phyloP scores from a whole-genome alignment of 2,888 invertebrate species.

The Tridacna gigas region DNA sequence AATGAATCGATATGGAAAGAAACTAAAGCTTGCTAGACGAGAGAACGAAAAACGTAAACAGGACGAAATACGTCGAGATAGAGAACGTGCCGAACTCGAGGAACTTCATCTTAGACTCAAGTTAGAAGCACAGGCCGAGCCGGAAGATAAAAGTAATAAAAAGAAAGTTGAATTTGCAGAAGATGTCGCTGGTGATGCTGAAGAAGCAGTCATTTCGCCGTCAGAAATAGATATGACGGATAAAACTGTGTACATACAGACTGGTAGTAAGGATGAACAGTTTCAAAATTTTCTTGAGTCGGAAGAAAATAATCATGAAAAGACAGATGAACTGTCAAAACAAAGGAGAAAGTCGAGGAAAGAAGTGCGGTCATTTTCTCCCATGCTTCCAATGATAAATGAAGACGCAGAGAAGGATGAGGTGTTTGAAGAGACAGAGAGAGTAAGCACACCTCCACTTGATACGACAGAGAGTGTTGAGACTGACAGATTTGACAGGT shows the following conservation, averaged over 20 bases:
- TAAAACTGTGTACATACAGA: slow-evolving; percentile 45
- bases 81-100: slow-evolving; percentile 54
- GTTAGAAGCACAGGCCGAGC: slow-evolving; percentile 57
- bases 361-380: slow-evolving; percentile 37
- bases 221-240: slow-evolving; percentile 47
- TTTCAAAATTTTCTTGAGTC: not conserved
- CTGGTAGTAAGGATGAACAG: slow-evolving; percentile 22
- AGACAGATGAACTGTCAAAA: slow-evolving; percentile 5
- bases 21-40: slow-evolving; percentile 62
- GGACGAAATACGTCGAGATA: slow-evolving; percentile 51
- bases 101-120: slow-evolving; percentile 59
- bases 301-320: not conserved
- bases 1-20: slow-evolving; percentile 65
- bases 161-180: not conserved
- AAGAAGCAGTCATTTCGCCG: slow-evolving; percentile 30
- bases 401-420: slow-evolving; percentile 61
- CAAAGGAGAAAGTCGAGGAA: slow-evolving; percentile 29
- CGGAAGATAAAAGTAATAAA: slow-evolving; percentile 30
- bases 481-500: slow-evolving; percentile 40
- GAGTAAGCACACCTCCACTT: not conserved
- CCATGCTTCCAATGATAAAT: slow-evolving; percentile 64
- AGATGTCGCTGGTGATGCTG: slow-evolving; percentile 20
- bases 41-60: slow-evolving; percentile 61
- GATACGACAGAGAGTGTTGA: not conserved
- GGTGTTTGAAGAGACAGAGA: slow-evolving; percentile 9